A percentile compares a stretch with the other conserved stretches of the same genome.
These are phyloP conservation scores for Drosophila elegans DNA, from an alignment of 1,140 invertebrate genomes.

Conservation along the genomic window DNA sequence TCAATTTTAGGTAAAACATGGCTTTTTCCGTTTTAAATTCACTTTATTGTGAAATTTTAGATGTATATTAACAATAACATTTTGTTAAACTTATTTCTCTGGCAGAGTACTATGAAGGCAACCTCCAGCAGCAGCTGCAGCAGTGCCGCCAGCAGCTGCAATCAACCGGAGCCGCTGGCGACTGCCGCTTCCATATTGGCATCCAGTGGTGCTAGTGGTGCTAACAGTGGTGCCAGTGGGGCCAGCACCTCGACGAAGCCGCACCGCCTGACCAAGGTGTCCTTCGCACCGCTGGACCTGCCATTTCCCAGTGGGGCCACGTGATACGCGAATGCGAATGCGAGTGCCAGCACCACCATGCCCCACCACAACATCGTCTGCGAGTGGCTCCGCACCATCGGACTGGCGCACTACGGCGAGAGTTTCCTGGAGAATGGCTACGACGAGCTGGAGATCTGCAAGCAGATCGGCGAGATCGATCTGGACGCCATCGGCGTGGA, in stretches of 20 bases:
- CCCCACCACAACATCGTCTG: conserved; percentile 90
- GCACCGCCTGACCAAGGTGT: conserved; percentile 69
- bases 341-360: conserved; percentile 48
- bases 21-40: neutral
- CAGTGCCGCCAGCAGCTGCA: conserved; percentile 77
- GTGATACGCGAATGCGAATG: conserved; percentile 77
- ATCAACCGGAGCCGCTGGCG: conserved; percentile 63
- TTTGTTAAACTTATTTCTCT: neutral
- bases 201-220: neutral
- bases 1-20: too few relatives aligned
- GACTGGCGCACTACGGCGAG: conserved; percentile 95
- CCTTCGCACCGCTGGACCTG: conserved; percentile 78
- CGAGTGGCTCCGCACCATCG: conserved; percentile 96
- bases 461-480: conserved; percentile 97
- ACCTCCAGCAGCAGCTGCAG: conserved; percentile 71
- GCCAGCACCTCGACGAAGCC: conserved; percentile 58
- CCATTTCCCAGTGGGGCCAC: conserved; percentile 61
- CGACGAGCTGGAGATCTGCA: conserved; percentile 98
- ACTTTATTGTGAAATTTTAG: neutral
- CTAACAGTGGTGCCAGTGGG: conserved; percentile 14
- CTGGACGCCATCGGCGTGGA: conserved; percentile 97
- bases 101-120: conserved; percentile 74
- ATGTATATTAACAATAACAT: neutral
- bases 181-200: conserved; percentile 28
- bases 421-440: conserved; percentile 98